Evolutionary conservation across 2,797 vertebrate genomes (phyloP).

Genomic region (Microcaecilia unicolor): DNA sequence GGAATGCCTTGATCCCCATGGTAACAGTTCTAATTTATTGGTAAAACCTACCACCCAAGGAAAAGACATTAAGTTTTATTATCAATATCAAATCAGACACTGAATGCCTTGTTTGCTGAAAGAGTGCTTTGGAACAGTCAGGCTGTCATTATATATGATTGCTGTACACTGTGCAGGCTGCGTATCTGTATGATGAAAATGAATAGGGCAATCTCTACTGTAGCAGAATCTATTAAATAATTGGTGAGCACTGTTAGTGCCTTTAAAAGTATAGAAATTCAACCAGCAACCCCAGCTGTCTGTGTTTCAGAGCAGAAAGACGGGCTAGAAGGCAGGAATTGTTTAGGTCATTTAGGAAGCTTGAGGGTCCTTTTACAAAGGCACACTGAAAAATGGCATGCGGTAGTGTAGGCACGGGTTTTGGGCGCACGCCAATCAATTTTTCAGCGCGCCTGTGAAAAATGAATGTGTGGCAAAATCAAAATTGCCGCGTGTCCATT

Average conservation of each 20-base stretch:
- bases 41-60: constrained; percentile 21
- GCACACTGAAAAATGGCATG: no score
- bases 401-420: no score
- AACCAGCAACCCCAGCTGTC: constrained; percentile 38
- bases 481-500: no score
- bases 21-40: constrained; percentile 9
- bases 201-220: constrained; percentile 33
- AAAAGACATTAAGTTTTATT: constrained; percentile 20
- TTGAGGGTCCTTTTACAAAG: no score
- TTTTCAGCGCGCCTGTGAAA: no score
- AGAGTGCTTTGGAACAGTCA: constrained; percentile 34
- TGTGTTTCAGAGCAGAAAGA: constrained; percentile 41
- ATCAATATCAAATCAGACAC: constrained; percentile 30
- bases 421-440: no score
- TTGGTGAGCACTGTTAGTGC: constrained; percentile 36
- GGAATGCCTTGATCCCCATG: not conserved
- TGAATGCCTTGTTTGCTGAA: constrained; percentile 34
- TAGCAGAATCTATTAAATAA: constrained; percentile 53
- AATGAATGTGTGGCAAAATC: no score
- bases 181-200: constrained; percentile 36
- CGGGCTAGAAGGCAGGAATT: constrained; percentile 30
- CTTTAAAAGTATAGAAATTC: constrained; percentile 49
- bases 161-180: constrained; percentile 37
- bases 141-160: constrained; percentile 48
- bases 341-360: constrained; percentile 38